Base-by-base conservation (phyloP, 2,113 vertebrate species). In the Isurus oxyrinchus region DNA sequence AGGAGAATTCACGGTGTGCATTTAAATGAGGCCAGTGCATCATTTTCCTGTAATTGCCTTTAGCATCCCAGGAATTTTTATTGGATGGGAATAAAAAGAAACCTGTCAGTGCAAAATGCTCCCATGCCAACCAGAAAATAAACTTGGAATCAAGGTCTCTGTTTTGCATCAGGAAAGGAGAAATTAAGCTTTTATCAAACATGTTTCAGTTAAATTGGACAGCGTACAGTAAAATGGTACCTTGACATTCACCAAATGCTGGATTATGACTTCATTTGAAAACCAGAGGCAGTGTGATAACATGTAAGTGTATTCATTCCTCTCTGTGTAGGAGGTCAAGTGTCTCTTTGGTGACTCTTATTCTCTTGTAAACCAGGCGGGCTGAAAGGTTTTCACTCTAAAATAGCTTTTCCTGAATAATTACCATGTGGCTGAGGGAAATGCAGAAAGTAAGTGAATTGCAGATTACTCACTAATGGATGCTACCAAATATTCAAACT, bases 341-440 rank as follows among this genome's bases (percentile, higher is more conserved):
- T 95, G 44, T 72, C 63, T 55, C 25, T 91, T 35, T 91, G 88
- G 88, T 91, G 88, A 91, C 88, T 91, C 94, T 35, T 55, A 95
- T 55, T 95, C 94, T 72, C 49, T 16, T 35, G 67, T 40, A 53
- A 95, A 76, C 10, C 21, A 95, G 67, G 44, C 94, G 76, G 44
- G 67, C 94, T 69, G 49, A 95, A 95, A 95, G 94, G 94, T 76
- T 95, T 95, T 72, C 67, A 72, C 67, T 76, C 94, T 53, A 55
- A 72, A 69, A 55, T 95, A 95, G 67, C 94, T 72, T 72, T 95
- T 76, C 94, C 44, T 95, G 94, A 95, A 76, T 95, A 76, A 95
- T 95, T 95, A 76, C 66, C 55, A 16, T 55, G 67, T 31, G 94
- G 67, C 67, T 95, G 67, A 95, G 93, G 93, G n/a, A 95, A 40